These are phyloP conservation scores for Aspidoscelis tigris DNA, from an alignment of 2,113 vertebrate species.

Conservation along the genomic window DNA sequence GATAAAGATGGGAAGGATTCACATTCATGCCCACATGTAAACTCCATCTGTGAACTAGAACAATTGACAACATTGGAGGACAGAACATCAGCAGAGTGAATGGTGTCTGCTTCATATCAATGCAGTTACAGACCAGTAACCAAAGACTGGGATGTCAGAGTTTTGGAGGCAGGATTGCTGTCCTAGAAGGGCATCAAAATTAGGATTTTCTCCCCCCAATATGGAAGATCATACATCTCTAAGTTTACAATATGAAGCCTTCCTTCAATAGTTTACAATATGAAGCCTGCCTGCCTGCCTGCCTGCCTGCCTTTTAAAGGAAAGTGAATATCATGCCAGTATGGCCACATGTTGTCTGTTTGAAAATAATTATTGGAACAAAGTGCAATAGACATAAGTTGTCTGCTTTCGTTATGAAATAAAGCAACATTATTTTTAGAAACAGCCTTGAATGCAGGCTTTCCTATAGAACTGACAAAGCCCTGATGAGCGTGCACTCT, in stretches of 20 bases:
- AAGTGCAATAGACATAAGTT: background rate
- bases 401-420: slow-evolving; percentile 1
- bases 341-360: background rate
- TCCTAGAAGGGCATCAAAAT: background rate
- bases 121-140: no score
- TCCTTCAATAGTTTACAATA: slow-evolving; percentile 12
- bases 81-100: no score
- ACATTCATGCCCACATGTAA: no score
- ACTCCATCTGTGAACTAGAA: no score
- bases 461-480: background rate
- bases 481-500: slow-evolving; percentile 10
- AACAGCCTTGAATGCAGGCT: slow-evolving; percentile 19
- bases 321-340: background rate
- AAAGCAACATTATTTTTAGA: background rate
- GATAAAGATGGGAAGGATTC: no score
- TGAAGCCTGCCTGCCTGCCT: background rate
- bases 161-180: background rate
- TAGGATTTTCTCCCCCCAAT: background rate
- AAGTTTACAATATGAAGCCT: slow-evolving; percentile 26
- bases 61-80: no score
- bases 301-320: background rate
- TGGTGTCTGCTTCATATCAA: no score
- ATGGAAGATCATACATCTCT: background rate
- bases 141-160: no score
- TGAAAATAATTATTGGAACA: background rate